Percentiles rank a stretch among this genome's conserved stretches.
These are phyloP conservation scores for Zaprionus kolodkinae DNA, from an alignment of 1,140 invertebrate genomes.

Conservation along the genomic window DNA sequence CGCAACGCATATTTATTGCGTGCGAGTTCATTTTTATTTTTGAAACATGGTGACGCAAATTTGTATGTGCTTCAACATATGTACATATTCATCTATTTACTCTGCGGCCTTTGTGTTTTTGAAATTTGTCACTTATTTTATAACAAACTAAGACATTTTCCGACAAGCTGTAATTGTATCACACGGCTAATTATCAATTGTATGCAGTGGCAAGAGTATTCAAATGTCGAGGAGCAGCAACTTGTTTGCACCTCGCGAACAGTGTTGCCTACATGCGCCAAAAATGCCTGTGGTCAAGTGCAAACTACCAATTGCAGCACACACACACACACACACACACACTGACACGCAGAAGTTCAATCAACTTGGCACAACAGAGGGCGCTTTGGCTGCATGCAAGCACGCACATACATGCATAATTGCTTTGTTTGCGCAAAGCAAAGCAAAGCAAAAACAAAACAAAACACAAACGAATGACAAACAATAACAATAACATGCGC, in stretches of 20 bases:
- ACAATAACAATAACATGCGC: slow-evolving; percentile 47
- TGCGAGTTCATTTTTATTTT: slow-evolving; percentile 35
- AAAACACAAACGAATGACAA: slow-evolving; percentile 27
- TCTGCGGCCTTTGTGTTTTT: neutral
- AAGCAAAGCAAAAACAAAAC: slow-evolving; percentile 29
- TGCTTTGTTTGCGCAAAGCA: neutral
- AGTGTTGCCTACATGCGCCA: neutral
- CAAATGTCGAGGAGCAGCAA: neutral
- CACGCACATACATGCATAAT: slow-evolving; percentile 1
- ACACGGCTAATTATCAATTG: neutral
- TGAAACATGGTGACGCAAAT: slow-evolving; percentile 54
- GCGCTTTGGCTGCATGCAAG: slow-evolving; percentile 50
- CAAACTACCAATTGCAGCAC: slow-evolving; percentile 9
- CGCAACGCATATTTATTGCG: slow-evolving; percentile 17
- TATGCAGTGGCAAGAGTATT: neutral
- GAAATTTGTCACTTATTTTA: neutral
- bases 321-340: neutral
- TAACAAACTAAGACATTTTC: neutral
- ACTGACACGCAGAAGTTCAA: slow-evolving; percentile 20
- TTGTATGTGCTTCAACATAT: slow-evolving; percentile 19
- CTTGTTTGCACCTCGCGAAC: neutral
- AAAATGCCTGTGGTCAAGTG: slow-evolving; percentile 35
- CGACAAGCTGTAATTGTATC: neutral
- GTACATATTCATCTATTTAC: neutral
- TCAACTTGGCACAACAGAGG: slow-evolving; percentile 33